phyloP scores from a whole-genome alignment of 2,113 vertebrate species.

The Ameiurus melas region DNA sequence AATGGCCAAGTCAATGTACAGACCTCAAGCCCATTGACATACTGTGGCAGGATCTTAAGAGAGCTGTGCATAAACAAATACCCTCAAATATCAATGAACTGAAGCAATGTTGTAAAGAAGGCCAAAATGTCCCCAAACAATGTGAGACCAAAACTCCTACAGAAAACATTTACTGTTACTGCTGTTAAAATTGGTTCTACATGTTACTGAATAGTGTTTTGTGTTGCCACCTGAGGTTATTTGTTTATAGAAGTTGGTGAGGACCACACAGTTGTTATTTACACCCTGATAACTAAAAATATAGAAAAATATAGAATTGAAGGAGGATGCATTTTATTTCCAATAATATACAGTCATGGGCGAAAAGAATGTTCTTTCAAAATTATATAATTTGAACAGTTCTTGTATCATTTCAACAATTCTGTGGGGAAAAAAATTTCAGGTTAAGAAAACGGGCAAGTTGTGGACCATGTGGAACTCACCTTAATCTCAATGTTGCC shows the following conservation, averaged over 20 bases:
- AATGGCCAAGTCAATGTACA: neutral
- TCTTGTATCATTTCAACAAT: neutral
- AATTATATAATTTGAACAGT: neutral
- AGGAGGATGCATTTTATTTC: neutral
- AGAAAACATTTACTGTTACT: neutral
- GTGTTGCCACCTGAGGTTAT: neutral
- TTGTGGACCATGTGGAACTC: constrained; percentile 57
- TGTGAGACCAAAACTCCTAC: neutral
- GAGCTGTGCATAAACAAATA: too few species aligned
- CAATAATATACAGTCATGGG: too few species aligned
- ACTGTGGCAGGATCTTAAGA: neutral
- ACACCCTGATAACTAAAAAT: neutral
- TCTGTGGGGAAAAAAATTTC: neutral
- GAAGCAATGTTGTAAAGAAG: too few species aligned
- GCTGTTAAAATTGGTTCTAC: neutral
- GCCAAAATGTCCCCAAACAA: neutral
- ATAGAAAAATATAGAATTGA: neutral
- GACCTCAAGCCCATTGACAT: neutral
- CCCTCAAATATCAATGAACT: too few species aligned
- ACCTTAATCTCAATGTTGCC: constrained; percentile 99
- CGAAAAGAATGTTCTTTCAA: neutral
- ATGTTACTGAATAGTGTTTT: neutral
- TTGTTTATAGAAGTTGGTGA: neutral
- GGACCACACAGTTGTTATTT: neutral
- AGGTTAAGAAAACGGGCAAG: neutral